phyloP scores from a whole-genome alignment of 2,113 vertebrate genomes.

The Dromas ardeola region DNA sequence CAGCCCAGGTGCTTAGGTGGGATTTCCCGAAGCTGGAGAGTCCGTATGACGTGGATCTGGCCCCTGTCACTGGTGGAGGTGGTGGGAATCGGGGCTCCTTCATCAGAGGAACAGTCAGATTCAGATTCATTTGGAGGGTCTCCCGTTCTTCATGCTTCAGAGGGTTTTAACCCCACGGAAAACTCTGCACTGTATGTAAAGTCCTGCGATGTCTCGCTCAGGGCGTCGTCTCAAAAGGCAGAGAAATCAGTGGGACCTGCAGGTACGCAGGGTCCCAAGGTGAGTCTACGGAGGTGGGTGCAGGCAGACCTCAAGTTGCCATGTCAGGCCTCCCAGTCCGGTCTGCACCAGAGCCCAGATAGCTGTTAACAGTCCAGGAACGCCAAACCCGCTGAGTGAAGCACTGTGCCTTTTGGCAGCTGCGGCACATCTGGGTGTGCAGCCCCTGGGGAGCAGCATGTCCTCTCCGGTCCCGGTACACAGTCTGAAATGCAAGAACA shows the following conservation, averaged over 20 bases:
- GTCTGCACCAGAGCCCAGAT: not conserved
- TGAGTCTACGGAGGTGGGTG: too few species aligned
- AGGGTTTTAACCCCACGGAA: not conserved
- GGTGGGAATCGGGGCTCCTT: fast-evolving
- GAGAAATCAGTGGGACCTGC: not conserved
- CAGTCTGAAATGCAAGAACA: not conserved
- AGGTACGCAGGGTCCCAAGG: not conserved
- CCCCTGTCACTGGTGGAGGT: not conserved
- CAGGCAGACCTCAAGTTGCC: not conserved
- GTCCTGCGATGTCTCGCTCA: not conserved
- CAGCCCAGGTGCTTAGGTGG: not conserved
- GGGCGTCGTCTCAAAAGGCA: not conserved
- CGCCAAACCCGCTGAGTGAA: not conserved
- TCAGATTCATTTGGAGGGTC: not conserved
- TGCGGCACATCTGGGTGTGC: fast-evolving
- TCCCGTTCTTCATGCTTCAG: not conserved
- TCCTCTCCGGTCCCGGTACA: not conserved
- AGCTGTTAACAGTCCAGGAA: not conserved
- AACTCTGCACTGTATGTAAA: not conserved
- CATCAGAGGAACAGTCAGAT: fast-evolving
- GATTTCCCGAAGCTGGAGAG: not conserved
- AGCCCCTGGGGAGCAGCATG: not conserved
- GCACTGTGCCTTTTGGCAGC: not conserved
- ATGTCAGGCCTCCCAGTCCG: not conserved
- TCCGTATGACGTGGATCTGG: not conserved